phyloP scores from a whole-genome alignment of 2,888 invertebrate species.

The Portevinia maculata region DNA sequence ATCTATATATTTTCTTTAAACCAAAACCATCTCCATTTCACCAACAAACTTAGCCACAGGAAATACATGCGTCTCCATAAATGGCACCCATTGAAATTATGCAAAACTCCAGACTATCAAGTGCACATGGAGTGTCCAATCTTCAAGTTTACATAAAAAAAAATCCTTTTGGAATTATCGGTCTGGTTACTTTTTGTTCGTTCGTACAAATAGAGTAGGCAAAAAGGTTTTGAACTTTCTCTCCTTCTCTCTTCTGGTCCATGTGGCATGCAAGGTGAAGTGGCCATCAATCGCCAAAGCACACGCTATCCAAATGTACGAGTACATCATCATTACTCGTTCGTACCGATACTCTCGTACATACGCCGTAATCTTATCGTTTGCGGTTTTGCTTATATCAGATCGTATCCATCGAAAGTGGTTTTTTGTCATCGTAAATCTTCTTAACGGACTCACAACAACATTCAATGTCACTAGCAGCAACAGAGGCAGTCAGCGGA shows the following conservation, averaged over 20 bases:
- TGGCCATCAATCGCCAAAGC: slow-evolving; percentile 46
- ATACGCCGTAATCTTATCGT: background rate
- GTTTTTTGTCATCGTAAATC: slow-evolving; percentile 69
- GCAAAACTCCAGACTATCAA: slow-evolving; percentile 50
- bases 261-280: slow-evolving; percentile 2
- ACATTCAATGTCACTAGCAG: slow-evolving; percentile 39
- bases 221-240: slow-evolving; percentile 63
- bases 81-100: slow-evolving; percentile 59
- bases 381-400: slow-evolving; percentile 32
- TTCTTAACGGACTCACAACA: slow-evolving; percentile 37
- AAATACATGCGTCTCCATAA: slow-evolving; percentile 42
- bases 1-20: no score
- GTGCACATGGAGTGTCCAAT: slow-evolving; percentile 39
- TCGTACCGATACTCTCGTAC: slow-evolving; percentile 12
- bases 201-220: slow-evolving; percentile 8
- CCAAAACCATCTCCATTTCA: slow-evolving; percentile 28
- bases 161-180: slow-evolving; percentile 56
- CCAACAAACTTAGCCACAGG: slow-evolving; percentile 46
- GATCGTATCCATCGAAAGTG: slow-evolving; percentile 62
- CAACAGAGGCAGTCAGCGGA: background rate
- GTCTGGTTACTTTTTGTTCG: slow-evolving; percentile 49
- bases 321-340: slow-evolving; percentile 54
- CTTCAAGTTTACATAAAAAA: slow-evolving; percentile 24
- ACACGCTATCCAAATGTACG: slow-evolving; percentile 31
- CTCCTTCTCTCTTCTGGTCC: slow-evolving; percentile 37